Conservation (phyloP, 2,888 invertebrate genomes). For the Cantharis flavilabris region DNA sequence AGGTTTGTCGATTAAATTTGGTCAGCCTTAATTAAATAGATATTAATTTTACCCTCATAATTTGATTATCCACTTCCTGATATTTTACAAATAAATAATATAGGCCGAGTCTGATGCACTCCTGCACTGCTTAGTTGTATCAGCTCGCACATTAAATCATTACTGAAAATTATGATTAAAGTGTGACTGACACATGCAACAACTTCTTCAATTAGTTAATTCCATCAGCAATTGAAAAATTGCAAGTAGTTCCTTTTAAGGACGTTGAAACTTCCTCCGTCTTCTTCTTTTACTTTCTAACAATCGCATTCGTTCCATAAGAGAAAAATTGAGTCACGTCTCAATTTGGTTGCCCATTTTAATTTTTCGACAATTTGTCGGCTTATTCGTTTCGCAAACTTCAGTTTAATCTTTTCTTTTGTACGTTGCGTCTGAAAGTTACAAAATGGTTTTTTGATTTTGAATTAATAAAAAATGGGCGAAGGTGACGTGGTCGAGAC, state of each 20-base stretch:
- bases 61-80: not conserved
- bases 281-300: constrained; percentile 1
- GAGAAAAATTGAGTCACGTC: not conserved
- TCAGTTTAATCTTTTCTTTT: not conserved
- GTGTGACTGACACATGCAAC: constrained; percentile 34
- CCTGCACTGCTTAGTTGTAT: not conserved
- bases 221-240: constrained; percentile 31
- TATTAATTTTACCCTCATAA: not conserved
- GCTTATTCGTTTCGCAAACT: not conserved
- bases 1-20: constrained; percentile 28
- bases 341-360: not conserved
- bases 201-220: constrained; percentile 31
- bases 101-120: not conserved
- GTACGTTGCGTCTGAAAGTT: not conserved
- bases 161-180: constrained; percentile 26
- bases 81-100: not conserved
- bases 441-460: not conserved
- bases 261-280: not conserved
- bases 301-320: not conserved
- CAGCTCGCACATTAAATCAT: constrained; percentile 16
- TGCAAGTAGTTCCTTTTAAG: constrained; percentile 14
- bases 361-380: not conserved
- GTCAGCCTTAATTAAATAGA: not conserved
- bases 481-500: constrained; percentile 28
- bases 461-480: not conserved